These are phyloP conservation scores for Acrocephalus arundinaceus DNA, from an alignment of 2,113 vertebrate species.

Conservation along the genomic window DNA sequence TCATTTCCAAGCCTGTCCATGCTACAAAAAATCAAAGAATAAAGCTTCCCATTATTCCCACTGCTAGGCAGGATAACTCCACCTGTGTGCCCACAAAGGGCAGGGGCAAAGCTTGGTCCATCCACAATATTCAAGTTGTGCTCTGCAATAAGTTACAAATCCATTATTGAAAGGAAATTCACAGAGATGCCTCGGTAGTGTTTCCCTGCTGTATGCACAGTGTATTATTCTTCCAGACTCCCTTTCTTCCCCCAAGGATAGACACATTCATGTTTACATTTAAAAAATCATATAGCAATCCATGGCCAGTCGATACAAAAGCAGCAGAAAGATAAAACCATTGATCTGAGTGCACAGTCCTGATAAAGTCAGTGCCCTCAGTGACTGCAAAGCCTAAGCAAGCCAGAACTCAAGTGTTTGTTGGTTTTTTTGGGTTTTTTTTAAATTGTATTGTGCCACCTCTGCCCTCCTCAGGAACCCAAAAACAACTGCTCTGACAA, in stretches of 20 bases:
- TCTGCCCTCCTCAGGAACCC: not conserved
- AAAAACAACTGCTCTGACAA: not conserved
- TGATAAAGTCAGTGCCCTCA: not conserved
- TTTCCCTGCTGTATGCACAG: not conserved
- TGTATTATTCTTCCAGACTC: not conserved
- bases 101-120: not conserved
- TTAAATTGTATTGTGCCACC: not conserved
- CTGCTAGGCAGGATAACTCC: not conserved
- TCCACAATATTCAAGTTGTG: not conserved
- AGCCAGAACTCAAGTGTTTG: not conserved
- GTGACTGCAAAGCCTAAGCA: not conserved
- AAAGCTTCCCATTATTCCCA: not conserved
- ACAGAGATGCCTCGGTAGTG: not conserved
- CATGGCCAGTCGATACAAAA: not conserved
- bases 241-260: not conserved
- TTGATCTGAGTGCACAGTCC: not conserved
- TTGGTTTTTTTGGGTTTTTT: not conserved
- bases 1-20: not conserved
- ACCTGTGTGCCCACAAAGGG: not conserved
- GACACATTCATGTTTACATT: not conserved
- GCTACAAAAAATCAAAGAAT: not conserved
- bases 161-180: not conserved
- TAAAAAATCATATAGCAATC: not conserved
- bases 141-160: not conserved
- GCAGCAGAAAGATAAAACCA: not conserved